phyloP scores from a whole-genome alignment of 2,797 vertebrate species.

The Crocidura indochinensis region DNA sequence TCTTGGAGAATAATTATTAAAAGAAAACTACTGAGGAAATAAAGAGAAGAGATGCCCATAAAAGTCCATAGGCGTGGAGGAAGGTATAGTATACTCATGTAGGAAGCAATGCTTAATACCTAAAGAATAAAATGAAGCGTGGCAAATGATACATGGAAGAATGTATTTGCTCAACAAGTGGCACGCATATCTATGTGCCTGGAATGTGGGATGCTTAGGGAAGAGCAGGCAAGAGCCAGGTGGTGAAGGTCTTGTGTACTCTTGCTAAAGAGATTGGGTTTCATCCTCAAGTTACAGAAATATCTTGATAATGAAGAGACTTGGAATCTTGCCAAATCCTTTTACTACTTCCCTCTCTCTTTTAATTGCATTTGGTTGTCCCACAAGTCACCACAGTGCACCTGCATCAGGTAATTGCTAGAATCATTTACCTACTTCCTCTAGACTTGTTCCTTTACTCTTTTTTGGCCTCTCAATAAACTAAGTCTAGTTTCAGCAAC shows the following conservation, averaged over 20 bases:
- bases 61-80: neutral
- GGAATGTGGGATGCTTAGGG: neutral
- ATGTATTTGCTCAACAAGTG: neutral
- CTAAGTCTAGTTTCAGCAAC: neutral
- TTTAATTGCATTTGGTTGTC: conserved; percentile 48
- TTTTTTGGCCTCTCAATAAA: conserved; percentile 32
- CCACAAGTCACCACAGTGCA: conserved; percentile 6
- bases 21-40: neutral
- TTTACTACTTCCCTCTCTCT: neutral
- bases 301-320: conserved; percentile 41
- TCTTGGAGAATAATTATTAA: neutral
- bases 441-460: neutral
- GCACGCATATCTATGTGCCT: neutral
- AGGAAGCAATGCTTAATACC: neutral
- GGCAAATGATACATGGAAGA: conserved; percentile 2
- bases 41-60: neutral
- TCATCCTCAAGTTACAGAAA: conserved; percentile 36
- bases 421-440: neutral
- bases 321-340: conserved; percentile 44
- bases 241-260: neutral
- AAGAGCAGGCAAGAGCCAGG: neutral
- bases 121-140: conserved; percentile 12
- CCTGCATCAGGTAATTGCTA: neutral
- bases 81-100: neutral
- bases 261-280: neutral